A percentile compares a stretch with the other conserved stretches of the same genome.
phyloP scores from a whole-genome alignment of 2,888 invertebrate species.

The Coenonympha glycerion region DNA sequence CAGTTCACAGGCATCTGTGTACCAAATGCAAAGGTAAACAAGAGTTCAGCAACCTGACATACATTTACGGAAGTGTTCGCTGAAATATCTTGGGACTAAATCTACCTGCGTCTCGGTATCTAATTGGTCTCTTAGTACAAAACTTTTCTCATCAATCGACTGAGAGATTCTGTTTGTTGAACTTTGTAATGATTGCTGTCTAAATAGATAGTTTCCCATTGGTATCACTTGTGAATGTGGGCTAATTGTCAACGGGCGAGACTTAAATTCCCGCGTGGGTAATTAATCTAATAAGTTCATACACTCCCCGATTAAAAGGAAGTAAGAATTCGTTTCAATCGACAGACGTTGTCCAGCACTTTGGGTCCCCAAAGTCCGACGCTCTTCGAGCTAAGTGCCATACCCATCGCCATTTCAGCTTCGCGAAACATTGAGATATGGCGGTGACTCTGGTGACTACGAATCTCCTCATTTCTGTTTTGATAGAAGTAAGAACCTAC shows the following conservation, averaged over 20 bases:
- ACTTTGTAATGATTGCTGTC: neutral
- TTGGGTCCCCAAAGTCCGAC: too few species aligned
- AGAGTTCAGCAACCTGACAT: neutral
- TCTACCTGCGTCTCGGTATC: neutral
- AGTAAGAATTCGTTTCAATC: too few species aligned
- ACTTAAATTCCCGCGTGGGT: neutral
- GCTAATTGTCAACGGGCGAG: neutral
- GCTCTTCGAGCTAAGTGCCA: too few species aligned
- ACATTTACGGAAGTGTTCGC: neutral
- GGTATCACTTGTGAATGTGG: neutral
- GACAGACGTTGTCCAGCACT: too few species aligned
- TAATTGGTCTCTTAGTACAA: too few species aligned
- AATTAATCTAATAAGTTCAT: too few species aligned
- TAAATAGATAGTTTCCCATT: neutral
- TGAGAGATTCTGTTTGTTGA: neutral
- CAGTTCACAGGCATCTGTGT: neutral
- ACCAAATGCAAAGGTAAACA: conserved; percentile 1
- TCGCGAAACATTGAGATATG: too few species aligned
- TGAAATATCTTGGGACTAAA: neutral
- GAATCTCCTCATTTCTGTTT: too few species aligned
- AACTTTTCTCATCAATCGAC: conserved; percentile 18
- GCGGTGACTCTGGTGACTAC: too few species aligned
- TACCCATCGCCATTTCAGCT: too few species aligned
- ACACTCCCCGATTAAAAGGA: too few species aligned
- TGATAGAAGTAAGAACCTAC: too few species aligned